phyloP scores from a whole-genome alignment of 2,888 invertebrate genomes.

The Parnassius orleans region DNA sequence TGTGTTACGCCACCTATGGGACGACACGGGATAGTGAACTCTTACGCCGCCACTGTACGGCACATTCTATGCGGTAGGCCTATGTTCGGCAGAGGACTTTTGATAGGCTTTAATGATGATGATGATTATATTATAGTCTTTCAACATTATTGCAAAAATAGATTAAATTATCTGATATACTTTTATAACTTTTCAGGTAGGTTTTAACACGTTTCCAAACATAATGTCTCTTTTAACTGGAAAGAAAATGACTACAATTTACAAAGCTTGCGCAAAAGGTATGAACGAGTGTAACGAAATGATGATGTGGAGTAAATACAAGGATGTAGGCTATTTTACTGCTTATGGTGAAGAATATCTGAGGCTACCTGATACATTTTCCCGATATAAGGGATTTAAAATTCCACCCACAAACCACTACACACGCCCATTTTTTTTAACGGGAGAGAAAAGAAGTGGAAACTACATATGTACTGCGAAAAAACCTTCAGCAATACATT shows the following conservation, averaged over 20 bases:
- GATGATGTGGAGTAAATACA: conserved; percentile 88
- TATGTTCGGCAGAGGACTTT: no score
- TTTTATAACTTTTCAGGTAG: conserved; percentile 75
- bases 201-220: conserved; percentile 94
- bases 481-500: conserved; percentile 82
- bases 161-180: no score
- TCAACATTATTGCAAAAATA: no score
- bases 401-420: conserved; percentile 90
- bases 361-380: conserved; percentile 83
- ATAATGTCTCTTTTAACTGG: conserved; percentile 90
- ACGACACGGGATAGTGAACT: no score
- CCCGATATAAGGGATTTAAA: conserved; percentile 81
- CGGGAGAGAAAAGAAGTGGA: conserved; percentile 76
- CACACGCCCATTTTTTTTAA: conserved; percentile 85
- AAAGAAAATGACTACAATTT: conserved; percentile 70
- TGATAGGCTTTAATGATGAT: no score
- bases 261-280: conserved; percentile 66
- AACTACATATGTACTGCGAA: conserved; percentile 61
- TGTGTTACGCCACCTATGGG: no score
- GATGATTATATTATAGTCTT: no score
- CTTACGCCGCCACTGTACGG: no score
- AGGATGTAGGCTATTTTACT: conserved; percentile 85
- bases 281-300: conserved; percentile 84
- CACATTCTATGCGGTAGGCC: no score
- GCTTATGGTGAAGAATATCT: conserved; percentile 89